phyloP scores from a whole-genome alignment of 2,113 vertebrate species.

The Nothocercus nigrocapillus region DNA sequence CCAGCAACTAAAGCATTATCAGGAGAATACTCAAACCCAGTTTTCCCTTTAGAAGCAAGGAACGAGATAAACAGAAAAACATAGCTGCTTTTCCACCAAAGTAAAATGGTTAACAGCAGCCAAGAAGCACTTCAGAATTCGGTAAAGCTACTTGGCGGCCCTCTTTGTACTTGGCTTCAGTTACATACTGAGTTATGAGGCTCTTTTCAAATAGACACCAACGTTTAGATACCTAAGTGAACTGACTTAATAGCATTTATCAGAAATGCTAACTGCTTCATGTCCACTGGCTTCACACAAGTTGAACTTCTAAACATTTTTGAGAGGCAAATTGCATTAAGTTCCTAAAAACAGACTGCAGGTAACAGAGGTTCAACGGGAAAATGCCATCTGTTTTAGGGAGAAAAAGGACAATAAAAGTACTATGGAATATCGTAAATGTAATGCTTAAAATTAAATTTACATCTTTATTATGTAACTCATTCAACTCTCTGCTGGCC shows the following conservation, averaged over 20 bases:
- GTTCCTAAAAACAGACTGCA: background rate
- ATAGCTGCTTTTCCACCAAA: background rate
- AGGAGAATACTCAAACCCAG: background rate
- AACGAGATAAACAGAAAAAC: background rate
- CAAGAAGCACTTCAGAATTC: background rate
- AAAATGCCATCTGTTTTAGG: background rate
- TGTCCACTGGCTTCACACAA: background rate
- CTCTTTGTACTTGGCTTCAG: background rate
- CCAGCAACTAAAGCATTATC: background rate
- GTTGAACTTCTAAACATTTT: background rate
- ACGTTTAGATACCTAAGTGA: background rate
- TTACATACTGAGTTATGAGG: background rate
- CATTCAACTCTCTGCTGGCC: background rate
- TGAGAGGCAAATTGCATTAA: background rate
- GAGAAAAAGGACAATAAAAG: background rate
- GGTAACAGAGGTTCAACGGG: background rate
- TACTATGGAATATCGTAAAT: background rate
- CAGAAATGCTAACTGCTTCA: background rate
- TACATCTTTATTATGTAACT: background rate
- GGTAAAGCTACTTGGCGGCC: background rate
- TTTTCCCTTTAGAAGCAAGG: constrained; percentile 17
- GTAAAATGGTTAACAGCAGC: background rate
- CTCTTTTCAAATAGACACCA: background rate
- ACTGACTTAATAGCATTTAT: background rate
- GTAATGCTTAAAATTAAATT: background rate